Evolutionary conservation across 2,797 vertebrate species (phyloP).

Genomic region (Ibycter americanus): DNA sequence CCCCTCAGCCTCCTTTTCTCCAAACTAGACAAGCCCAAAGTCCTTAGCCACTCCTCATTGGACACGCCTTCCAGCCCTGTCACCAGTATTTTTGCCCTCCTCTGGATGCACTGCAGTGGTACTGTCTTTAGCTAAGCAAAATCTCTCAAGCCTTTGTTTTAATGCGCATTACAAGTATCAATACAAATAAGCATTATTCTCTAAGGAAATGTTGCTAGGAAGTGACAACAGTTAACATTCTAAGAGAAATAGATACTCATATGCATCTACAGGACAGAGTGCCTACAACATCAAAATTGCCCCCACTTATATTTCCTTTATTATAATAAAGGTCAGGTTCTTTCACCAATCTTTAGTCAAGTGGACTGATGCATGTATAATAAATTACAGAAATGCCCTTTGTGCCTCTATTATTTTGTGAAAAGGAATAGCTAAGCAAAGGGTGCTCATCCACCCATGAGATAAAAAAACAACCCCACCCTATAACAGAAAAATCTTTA

Average conservation of each 20-base stretch:
- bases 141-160: background rate
- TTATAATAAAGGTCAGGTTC: background rate
- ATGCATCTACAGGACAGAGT: background rate
- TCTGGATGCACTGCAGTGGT: background rate
- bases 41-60: background rate
- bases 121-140: background rate
- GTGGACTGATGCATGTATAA: conserved; percentile 7
- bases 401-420: background rate
- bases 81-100: background rate
- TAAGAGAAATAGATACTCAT: background rate
- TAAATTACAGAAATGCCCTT: conserved; percentile 25
- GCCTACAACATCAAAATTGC: background rate
- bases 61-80: background rate
- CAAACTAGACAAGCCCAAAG: background rate
- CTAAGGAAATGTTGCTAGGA: background rate
- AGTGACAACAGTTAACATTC: background rate
- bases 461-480: background rate
- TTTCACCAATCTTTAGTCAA: background rate
- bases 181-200: background rate
- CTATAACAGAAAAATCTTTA: background rate
- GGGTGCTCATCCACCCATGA: background rate
- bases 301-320: background rate
- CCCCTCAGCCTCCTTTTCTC: background rate
- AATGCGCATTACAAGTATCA: background rate
- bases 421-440: conserved; percentile 26